phyloP scores from a whole-genome alignment of 2,113 vertebrate species.

The Athene noctua region DNA sequence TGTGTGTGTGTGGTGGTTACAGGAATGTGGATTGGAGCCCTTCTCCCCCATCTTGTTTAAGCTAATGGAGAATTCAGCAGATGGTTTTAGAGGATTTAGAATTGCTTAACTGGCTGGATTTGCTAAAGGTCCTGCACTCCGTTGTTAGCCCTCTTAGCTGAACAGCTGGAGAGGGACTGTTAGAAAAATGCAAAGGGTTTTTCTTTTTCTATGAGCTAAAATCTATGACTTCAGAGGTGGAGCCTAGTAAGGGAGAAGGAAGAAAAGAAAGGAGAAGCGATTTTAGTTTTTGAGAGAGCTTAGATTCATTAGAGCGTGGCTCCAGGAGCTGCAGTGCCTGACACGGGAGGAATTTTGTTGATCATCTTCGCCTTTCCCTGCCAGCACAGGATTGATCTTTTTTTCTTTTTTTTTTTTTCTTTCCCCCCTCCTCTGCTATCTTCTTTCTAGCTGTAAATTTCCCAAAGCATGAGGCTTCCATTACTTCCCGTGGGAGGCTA shows the following conservation, averaged over 20 bases:
- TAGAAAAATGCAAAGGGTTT: background rate
- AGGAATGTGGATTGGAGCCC: background rate
- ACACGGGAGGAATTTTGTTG: background rate
- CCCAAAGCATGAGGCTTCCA: background rate
- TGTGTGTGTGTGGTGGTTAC: background rate
- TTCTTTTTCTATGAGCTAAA: background rate
- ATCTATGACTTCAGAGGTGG: background rate
- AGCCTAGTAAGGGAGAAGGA: background rate
- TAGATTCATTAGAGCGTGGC: background rate
- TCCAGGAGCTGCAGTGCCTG: background rate
- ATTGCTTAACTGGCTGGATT: background rate
- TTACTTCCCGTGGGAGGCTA: background rate
- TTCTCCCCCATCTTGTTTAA: background rate
- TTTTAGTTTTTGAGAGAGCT: background rate
- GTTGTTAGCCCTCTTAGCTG: background rate
- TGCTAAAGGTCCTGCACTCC: background rate
- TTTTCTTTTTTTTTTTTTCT: no score
- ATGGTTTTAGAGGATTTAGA: conserved; percentile 13
- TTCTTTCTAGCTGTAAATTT: background rate
- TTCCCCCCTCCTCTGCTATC: background rate
- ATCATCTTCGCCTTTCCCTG: background rate
- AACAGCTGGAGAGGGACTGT: background rate
- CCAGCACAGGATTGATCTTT: background rate
- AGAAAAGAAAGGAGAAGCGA: background rate
- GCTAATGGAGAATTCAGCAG: background rate